Conservation (phyloP, 2,888 invertebrate species). For the Tetramorium bicarinatum region DNA sequence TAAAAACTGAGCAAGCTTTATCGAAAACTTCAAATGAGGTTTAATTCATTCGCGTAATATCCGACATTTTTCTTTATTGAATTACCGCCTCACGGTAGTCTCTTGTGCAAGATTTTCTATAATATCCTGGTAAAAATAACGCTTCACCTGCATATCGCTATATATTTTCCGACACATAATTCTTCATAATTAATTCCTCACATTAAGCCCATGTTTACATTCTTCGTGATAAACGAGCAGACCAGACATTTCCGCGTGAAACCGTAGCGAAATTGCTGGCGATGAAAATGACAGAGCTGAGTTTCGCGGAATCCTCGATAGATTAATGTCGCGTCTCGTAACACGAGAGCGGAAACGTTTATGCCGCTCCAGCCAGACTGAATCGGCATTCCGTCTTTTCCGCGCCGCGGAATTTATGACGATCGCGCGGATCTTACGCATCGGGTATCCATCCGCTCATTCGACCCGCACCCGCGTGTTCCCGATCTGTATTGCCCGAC, state of each 20-base stretch:
- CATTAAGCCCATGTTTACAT: slow-evolving; percentile 22
- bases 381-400: slow-evolving; percentile 21
- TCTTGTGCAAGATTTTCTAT: background rate
- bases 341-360: slow-evolving; percentile 51
- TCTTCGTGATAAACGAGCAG: slow-evolving; percentile 24
- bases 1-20: background rate
- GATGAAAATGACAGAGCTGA: slow-evolving; percentile 29
- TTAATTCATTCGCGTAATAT: background rate
- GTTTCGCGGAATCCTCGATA: slow-evolving; percentile 56
- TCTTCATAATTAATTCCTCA: slow-evolving; percentile 19
- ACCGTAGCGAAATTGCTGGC: slow-evolving; percentile 12
- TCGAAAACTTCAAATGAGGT: background rate
- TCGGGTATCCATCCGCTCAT: slow-evolving; percentile 15
- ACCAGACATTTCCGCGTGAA: slow-evolving; percentile 26
- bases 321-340: slow-evolving; percentile 41
- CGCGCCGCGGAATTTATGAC: slow-evolving; percentile 34
- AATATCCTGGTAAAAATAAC: background rate
- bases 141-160: background rate
- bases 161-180: slow-evolving; percentile 5
- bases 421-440: slow-evolving; percentile 15
- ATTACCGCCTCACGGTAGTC: background rate
- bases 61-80: background rate
- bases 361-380: slow-evolving; percentile 7
- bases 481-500: background rate
- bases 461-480: slow-evolving; percentile 30